Evolutionary conservation across 2,113 vertebrate genomes (phyloP), one percentile per base, ranked within the genome.

Genomic region (Engystomops pustulosus): DNA sequence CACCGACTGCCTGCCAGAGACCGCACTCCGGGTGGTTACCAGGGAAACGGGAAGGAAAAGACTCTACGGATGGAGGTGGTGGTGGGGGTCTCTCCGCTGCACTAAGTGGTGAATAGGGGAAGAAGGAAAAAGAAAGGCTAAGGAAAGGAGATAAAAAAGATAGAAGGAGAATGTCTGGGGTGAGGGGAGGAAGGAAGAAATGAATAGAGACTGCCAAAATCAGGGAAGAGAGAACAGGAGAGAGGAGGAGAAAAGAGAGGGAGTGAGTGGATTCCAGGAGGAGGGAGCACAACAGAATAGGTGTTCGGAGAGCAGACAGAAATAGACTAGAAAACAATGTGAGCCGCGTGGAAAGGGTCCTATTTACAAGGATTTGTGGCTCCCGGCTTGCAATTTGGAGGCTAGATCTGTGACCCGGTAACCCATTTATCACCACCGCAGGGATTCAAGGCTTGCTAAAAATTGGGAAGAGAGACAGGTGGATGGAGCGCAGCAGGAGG

Each of bases 321-420:
- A 85, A 85, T 85, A 79, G 75, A 69, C 10, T 70, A 36, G 8
- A 11, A 58, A 72, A 81, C 79, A 81, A 70, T 69, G 47, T n/a
- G 30, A 65, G 55, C 3, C 36, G 34, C 20, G 20, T 14, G 15
- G 32, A 5, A 8, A 38, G 36, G 47, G 17, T 7, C 8, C 41
- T 18, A 30, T 44, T 27, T 17, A 41, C 41, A 41, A 69, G 67
- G 47, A 71, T 12, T 4, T 15, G n/a, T 25, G 4, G 30, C 17
- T 27, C 67, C 47, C 14, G 17, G n/a, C 11, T 69, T 9, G 36
- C 17, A 36, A 38, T 8, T n/a, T 51, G 20, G 55, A 68, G 25
- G 74, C 58, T 30, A 23, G 65, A 79, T 53, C 23, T 55, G 44
- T 70, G 83, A 69, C 74, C 83, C 36, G 72, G 3, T 78, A 70